Conservation (phyloP, 2,797 vertebrate species). For the Chiroxiphia lanceolata region DNA sequence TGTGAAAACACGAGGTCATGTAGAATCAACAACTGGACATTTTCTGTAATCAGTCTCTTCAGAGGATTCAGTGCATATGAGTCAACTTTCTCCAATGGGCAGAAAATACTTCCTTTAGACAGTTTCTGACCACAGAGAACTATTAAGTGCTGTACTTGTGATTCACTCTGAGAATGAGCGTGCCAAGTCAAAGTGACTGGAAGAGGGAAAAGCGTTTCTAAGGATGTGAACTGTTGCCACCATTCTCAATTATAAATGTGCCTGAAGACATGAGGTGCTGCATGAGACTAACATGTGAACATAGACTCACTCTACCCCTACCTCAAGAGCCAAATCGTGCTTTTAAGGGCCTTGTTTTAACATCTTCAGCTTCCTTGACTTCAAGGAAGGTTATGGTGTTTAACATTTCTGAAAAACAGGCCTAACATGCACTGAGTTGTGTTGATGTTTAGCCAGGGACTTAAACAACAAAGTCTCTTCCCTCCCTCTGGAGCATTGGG, state of each 20-base stretch:
- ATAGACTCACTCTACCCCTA: neutral
- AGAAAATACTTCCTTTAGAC: neutral
- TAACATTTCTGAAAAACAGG: neutral
- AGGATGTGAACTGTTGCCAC: neutral
- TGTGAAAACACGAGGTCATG: neutral
- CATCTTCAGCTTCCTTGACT: neutral
- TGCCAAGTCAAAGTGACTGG: neutral
- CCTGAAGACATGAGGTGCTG: neutral
- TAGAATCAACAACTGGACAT: neutral
- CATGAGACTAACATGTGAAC: neutral
- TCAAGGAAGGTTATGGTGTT: neutral
- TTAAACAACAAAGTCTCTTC: neutral
- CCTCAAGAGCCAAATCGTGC: neutral
- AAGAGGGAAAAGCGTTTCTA: neutral
- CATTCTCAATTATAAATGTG: neutral
- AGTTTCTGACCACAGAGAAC: neutral
- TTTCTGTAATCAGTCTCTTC: neutral
- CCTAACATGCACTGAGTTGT: neutral
- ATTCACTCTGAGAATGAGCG: neutral
- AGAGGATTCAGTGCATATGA: neutral
- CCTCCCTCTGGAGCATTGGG: neutral
- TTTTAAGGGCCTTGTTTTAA: neutral
- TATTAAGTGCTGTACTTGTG: neutral
- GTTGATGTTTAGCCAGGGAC: neutral
- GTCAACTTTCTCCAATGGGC: neutral